phyloP scores from a whole-genome alignment of 2,113 vertebrate species.

The Labrus mixtus region DNA sequence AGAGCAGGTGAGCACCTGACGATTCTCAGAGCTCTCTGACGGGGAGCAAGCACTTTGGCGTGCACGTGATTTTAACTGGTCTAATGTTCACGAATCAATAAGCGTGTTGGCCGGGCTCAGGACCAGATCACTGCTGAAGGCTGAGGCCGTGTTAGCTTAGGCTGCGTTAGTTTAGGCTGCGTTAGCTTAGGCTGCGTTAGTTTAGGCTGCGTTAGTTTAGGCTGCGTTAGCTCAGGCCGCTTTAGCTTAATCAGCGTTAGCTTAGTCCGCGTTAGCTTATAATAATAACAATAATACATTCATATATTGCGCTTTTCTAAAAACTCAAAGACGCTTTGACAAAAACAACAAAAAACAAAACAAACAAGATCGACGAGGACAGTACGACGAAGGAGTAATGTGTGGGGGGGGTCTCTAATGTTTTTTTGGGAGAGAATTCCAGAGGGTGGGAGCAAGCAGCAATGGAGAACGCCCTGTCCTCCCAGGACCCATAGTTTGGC shows the following conservation, averaged over 20 bases:
- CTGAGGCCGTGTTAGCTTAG: slow-evolving; percentile 7
- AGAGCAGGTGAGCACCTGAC: slow-evolving; percentile 18
- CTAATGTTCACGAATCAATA: slow-evolving; percentile 55
- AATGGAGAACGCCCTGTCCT: too few relatives aligned
- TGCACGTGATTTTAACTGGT: slow-evolving; percentile 34
- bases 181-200: slow-evolving; percentile 10
- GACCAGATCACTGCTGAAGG: slow-evolving; percentile 42
- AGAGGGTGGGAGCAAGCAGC: too few relatives aligned
- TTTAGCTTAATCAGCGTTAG: slow-evolving; percentile 7
- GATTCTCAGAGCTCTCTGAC: slow-evolving; percentile 5
- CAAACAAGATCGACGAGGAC: too few relatives aligned
- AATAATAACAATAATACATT: too few relatives aligned
- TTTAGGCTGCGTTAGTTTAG: neutral
- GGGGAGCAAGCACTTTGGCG: slow-evolving; percentile 1
- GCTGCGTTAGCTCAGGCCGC: slow-evolving; percentile 11
- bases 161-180: slow-evolving; percentile 12
- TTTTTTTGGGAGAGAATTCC: too few relatives aligned
- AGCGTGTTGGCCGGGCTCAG: slow-evolving; percentile 34
- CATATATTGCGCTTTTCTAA: too few relatives aligned
- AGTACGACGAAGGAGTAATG: too few relatives aligned
- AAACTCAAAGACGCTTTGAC: too few relatives aligned
- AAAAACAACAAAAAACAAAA: too few relatives aligned
- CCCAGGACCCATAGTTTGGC: too few relatives aligned
- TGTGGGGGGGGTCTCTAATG: too few relatives aligned
- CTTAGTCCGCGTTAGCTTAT: neutral